Evolutionary conservation across 2,888 invertebrate species (phyloP), one percentile per base, ranked within the genome.

Genomic region (Stramonita haemastoma): DNA sequence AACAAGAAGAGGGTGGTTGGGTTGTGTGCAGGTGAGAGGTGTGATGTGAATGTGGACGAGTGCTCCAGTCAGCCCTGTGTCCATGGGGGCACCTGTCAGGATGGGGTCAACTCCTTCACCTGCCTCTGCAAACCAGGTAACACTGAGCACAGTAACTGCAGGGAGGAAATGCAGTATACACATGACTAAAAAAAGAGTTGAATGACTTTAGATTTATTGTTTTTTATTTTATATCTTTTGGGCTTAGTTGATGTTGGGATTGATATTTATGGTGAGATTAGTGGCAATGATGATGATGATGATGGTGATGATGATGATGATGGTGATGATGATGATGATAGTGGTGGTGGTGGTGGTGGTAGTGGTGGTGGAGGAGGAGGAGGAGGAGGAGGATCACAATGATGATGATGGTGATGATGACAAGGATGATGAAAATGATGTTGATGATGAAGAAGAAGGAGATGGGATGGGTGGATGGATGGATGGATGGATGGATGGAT

Each of bases 121-220:
- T 94, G 94, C 88, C 73, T 29, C 29, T 94, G 93, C 90, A 66
- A 70, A 77, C n/a, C 90, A 92, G 93, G 93, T 93, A 70, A 85
- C 87, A 46, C 46, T 46, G 46, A 46, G 81, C n/a, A n/a, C 46
- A 46, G 8, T 46, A 46, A 46, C 46, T 5, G 8, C 46, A 46
- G 2, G 46, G 8, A 46, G 2, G 46, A 46, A 46, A 46, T 46
- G 8, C 46, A 46, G 46, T 46, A 46, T 46, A 46, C 46, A 46
- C 2, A 46, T 46, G 46, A 46, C 8, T 46, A 46, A 46, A 8
- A 46, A 46, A 46, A 46, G 8, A 46, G 46, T 46, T 46, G 46
- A 46, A 46, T 46, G 2, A 46, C 46, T 46, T 46, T 46, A 46
- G 8, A 46, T 46, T 46, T 46, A 46, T 46, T 8, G 46, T 46